Percentiles rank a stretch among this genome's conserved stretches.
Evolutionary conservation across 2,113 vertebrate species (phyloP).

Genomic region (Lucifuga dentata): DNA sequence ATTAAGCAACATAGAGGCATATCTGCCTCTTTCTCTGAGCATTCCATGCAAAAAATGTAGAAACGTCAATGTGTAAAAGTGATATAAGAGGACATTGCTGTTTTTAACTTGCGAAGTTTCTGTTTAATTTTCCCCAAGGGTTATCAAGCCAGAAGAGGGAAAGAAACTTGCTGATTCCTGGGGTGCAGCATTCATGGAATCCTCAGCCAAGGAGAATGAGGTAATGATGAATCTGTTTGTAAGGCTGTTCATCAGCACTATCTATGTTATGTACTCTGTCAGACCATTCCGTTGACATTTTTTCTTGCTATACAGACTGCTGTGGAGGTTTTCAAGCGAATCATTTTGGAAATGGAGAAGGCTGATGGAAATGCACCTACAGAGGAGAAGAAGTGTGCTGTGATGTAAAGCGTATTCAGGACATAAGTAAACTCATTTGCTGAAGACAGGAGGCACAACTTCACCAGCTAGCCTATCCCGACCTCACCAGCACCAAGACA

Average conservation of each 20-base stretch:
- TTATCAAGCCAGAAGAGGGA: slow-evolving; percentile 86
- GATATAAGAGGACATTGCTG: background rate
- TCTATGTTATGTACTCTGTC: background rate
- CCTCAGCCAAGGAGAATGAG: slow-evolving; percentile 89
- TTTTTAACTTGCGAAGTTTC: background rate
- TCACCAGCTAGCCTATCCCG: slow-evolving; percentile 73
- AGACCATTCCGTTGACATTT: slow-evolving; percentile 12
- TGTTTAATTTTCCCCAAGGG: slow-evolving; percentile 52
- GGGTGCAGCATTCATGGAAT: slow-evolving; percentile 88
- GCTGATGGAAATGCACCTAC: slow-evolving; percentile 83
- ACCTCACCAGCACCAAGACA: slow-evolving; percentile 67
- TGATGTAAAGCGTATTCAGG: slow-evolving; percentile 78
- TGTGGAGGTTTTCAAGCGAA: slow-evolving; percentile 86
- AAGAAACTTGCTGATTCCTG: slow-evolving; percentile 88
- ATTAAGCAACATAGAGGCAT: no score
- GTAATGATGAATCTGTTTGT: slow-evolving; percentile 60
- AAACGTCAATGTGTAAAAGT: background rate
- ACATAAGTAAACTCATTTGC: slow-evolving; percentile 70
- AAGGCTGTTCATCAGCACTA: background rate
- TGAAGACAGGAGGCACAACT: slow-evolving; percentile 77
- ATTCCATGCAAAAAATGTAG: background rate
- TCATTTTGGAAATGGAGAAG: slow-evolving; percentile 88
- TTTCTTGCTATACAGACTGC: slow-evolving; percentile 77
- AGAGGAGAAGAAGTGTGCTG: slow-evolving; percentile 82
- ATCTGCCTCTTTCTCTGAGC: no score